Conservation (phyloP, 2,888 invertebrate species). For the Chirona hameri region DNA sequence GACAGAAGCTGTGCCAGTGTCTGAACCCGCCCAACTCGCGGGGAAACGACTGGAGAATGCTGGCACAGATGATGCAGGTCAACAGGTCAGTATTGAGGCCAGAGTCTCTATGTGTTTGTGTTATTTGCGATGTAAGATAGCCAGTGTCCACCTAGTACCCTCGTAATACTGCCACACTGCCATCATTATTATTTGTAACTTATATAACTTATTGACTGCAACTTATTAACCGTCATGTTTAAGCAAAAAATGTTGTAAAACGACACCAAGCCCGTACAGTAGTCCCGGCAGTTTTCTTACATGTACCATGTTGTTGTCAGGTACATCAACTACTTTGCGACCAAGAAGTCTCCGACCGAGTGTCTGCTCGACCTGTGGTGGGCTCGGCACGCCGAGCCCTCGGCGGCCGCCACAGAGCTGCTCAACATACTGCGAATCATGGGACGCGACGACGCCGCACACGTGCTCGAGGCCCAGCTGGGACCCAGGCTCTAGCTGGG, state of each 20-base stretch:
- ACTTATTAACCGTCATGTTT: too few relatives aligned
- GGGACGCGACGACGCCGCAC: constrained; percentile 80
- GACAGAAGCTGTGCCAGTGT: constrained; percentile 72
- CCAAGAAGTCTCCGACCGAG: constrained; percentile 92
- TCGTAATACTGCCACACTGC: too few relatives aligned
- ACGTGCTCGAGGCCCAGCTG: constrained; percentile 67
- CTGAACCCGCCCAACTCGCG: constrained; percentile 82
- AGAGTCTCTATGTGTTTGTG: too few relatives aligned
- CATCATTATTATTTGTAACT: too few relatives aligned
- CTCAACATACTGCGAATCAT: constrained; percentile 79
- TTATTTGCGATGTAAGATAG: too few relatives aligned
- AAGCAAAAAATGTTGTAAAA: too few relatives aligned
- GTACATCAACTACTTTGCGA: constrained; percentile 94
- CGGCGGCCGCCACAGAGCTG: constrained; percentile 72
- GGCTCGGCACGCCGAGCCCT: constrained; percentile 77
- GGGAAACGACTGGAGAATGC: constrained; percentile 88
- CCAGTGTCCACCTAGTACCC: too few relatives aligned
- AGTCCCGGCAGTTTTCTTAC: too few relatives aligned
- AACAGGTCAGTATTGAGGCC: constrained; percentile 56
- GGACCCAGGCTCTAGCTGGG: constrained; percentile 50
- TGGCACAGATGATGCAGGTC: constrained; percentile 84
- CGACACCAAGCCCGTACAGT: too few relatives aligned
- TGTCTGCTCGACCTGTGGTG: constrained; percentile 94
- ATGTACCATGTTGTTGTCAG: constrained; percentile 47
- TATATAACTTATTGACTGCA: too few relatives aligned